These are phyloP conservation scores for Chorisops tibialis DNA, from an alignment of 2,888 invertebrate genomes.

Conservation along the genomic window DNA sequence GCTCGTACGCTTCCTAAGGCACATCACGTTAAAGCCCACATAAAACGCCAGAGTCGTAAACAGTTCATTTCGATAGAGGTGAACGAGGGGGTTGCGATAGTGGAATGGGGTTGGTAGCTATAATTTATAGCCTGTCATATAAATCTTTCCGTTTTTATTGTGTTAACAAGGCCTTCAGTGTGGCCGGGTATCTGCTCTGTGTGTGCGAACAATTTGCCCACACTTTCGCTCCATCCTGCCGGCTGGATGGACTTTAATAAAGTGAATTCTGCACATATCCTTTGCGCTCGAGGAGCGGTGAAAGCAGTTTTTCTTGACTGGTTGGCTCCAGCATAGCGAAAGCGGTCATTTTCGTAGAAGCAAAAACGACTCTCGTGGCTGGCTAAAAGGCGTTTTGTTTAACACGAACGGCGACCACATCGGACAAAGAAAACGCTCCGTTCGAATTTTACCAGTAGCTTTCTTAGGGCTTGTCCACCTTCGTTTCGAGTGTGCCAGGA, in stretches of 20 bases:
- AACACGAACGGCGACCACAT: conserved; percentile 28
- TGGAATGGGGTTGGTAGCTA: conserved; percentile 31
- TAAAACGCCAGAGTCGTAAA: conserved; percentile 25
- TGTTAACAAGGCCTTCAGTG: conserved; percentile 29
- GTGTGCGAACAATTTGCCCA: conserved; percentile 8
- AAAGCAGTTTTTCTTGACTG: conserved; percentile 22
- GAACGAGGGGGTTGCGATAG: background rate
- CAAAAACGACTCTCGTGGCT: conserved; percentile 1
- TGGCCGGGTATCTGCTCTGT: conserved; percentile 26
- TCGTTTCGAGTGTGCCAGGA: conserved; percentile 27
- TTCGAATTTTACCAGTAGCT: too few relatives aligned
- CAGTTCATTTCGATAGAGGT: conserved; percentile 19
- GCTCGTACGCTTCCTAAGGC: background rate
- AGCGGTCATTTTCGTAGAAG: background rate
- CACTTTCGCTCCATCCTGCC: conserved; percentile 3
- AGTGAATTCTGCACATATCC: background rate
- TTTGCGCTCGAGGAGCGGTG: background rate
- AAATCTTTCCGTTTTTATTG: conserved; percentile 41
- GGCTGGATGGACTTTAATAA: conserved; percentile 13
- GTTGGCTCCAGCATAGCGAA: conserved; percentile 14
- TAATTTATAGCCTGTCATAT: conserved; percentile 51
- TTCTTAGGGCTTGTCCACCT: background rate
- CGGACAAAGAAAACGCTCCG: background rate
- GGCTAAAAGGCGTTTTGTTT: conserved; percentile 28
- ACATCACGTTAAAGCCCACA: conserved; percentile 16